These are phyloP conservation scores for Setipinna tenuifilis DNA, from an alignment of 2,797 vertebrate species.

Conservation along the genomic window DNA sequence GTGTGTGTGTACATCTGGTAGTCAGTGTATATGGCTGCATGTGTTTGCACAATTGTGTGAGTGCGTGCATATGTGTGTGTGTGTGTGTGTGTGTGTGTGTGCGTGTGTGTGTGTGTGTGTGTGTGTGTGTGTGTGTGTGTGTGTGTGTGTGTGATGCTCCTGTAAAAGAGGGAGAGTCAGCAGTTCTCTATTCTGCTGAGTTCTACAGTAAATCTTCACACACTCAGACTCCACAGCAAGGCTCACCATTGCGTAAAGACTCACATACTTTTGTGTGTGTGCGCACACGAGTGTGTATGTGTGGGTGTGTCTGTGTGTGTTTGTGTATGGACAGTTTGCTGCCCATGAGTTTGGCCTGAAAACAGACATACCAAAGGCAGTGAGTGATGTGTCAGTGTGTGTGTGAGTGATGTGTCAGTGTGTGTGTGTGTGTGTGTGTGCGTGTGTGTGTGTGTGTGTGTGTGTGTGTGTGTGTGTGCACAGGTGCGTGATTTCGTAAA, in stretches of 20 bases:
- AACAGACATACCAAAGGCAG: too few relatives aligned
- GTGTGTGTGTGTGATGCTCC: not conserved
- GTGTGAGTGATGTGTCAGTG: not conserved
- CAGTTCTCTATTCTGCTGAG: not conserved
- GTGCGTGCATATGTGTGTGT: not conserved
- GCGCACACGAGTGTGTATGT: not conserved
- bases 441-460: not conserved
- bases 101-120: not conserved
- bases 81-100: not conserved
- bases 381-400: not conserved
- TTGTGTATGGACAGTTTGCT: not conserved
- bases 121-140: constrained; percentile 2
- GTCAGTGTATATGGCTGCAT: not conserved
- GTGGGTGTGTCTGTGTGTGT: not conserved
- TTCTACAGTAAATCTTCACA: not conserved
- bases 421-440: not conserved
- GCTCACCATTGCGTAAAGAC: too few relatives aligned
- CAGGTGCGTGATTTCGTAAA: not conserved
- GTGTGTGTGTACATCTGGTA: too few relatives aligned
- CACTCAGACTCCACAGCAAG: not conserved
- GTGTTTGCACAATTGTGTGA: not conserved
- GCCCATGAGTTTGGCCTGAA: too few relatives aligned
- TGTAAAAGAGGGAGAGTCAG: constrained; percentile 6
- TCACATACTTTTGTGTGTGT: not conserved
- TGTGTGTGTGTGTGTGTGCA: not conserved